A percentile compares a stretch with the other conserved stretches of the same genome.
phyloP scores from a whole-genome alignment of 1,140 invertebrate genomes.

The Bombus soroeensis region DNA sequence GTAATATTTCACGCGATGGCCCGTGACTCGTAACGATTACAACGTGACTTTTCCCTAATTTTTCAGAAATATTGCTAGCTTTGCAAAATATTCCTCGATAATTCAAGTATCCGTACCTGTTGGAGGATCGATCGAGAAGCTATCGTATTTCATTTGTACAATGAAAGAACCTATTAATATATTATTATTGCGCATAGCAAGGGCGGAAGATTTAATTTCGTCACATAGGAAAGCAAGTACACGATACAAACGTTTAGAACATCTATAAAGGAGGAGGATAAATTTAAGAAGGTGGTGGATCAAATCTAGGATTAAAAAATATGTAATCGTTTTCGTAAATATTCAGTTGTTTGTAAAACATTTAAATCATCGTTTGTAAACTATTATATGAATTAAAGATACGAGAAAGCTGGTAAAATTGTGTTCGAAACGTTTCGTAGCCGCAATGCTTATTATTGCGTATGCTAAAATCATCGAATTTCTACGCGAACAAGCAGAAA shows the following conservation, averaged over 20 bases:
- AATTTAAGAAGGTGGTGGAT: neutral
- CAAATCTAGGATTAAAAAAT: neutral
- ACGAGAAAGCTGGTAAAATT: neutral
- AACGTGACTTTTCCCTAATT: neutral
- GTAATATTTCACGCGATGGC: neutral
- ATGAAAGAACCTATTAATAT: neutral
- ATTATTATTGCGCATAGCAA: neutral
- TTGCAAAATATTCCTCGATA: too few species aligned
- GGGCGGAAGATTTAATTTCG: neutral
- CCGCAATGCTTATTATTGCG: neutral
- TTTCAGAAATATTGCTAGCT: neutral
- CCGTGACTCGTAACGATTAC: neutral
- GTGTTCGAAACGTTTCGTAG: neutral
- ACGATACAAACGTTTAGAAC: neutral
- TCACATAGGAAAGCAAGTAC: neutral
- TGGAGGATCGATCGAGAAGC: neutral
- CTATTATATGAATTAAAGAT: neutral
- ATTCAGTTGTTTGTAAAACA: neutral
- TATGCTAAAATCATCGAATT: neutral
- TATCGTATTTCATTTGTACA: neutral
- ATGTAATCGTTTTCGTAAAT: neutral
- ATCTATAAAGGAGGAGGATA: neutral
- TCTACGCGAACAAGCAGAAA: neutral
- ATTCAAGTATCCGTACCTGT: neutral
- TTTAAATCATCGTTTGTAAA: neutral